Base-by-base conservation (phyloP, 1,140 invertebrate genomes). In the Episyrphus balteatus region DNA sequence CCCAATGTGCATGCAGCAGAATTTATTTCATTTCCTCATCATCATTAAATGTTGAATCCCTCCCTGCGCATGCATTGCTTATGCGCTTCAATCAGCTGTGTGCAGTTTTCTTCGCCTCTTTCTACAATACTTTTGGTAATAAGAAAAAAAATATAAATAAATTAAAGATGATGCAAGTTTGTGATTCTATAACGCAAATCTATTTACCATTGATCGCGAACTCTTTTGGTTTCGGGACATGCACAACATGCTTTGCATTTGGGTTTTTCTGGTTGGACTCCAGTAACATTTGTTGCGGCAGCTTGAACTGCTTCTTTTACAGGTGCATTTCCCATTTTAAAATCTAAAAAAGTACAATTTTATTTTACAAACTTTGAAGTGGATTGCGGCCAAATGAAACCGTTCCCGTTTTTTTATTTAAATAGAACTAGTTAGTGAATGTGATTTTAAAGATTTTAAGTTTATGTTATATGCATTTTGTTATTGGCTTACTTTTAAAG, bases 161-260 rank as follows among this genome's bases (percentile, higher is more conserved):
- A 19, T 15, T 13, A 10, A n/a, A 14, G 1, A 15, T n/a, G 19
- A 45, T 17, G 18, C 10, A 38, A 40, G 42, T 12, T 36, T 36
- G 11, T 51, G 10, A 15, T 11, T n/a, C 13, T 33, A 21, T 41
- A 41, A 42, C 11, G 26, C 7, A 13, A 45, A 60, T 47, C 74
- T n/a, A n/a, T n/a, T 75, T 77, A 95, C 91, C 93, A 98, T 51
- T 81, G 78, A 75, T 98, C 93, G 58, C 93, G 74, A 19, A 73
- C 80, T 73, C 81, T 82, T 70, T 93, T 97, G 0, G 94, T 98
- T 75, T 98, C 94, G 1, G 93, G 94, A 74, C 95, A 98, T 41
- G 93, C 93, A 75, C 95, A 98, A 61, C 94, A 98, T 14, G 95
- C 86, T 70, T 97, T 98, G 44, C 88, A 72, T 67, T 90, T 90